Percentiles rank a stretch among this genome's conserved stretches.
Evolutionary conservation across 1,140 invertebrate species (phyloP).

Genomic region (Hycleus cichorii): DNA sequence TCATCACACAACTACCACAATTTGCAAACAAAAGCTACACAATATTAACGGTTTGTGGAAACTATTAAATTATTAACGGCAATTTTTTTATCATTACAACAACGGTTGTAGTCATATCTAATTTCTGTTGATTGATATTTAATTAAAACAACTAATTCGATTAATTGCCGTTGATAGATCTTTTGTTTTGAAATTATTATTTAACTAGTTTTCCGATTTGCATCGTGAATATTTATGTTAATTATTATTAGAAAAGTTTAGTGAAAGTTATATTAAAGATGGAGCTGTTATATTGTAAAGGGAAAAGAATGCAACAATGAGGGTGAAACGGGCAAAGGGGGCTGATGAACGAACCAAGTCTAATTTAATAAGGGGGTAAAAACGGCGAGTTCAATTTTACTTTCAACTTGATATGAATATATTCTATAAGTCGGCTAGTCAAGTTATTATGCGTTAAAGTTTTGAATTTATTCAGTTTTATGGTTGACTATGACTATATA

Average conservation of each 20-base stretch:
- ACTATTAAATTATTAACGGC: too few species aligned
- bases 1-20: too few species aligned
- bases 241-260: constrained; percentile 25
- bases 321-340: background rate
- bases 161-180: background rate
- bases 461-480: background rate
- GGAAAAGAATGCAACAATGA: constrained; percentile 12
- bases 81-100: too few species aligned
- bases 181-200: constrained; percentile 16
- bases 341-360: constrained; percentile 25
- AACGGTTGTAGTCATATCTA: too few species aligned
- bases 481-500: too few species aligned
- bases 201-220: constrained; percentile 16
- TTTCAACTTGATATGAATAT: constrained; percentile 23
- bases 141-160: too few species aligned
- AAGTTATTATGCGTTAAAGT: constrained; percentile 9
- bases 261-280: constrained; percentile 20
- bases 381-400: constrained; percentile 21
- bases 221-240: constrained; percentile 25
- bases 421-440: constrained; percentile 18
- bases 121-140: too few species aligned
- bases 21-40: too few species aligned
- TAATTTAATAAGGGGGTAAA: constrained; percentile 32
- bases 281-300: background rate
- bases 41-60: too few species aligned